These are phyloP conservation scores for Mormyrus iriodes DNA, from an alignment of 2,113 vertebrate genomes.

Conservation along the genomic window DNA sequence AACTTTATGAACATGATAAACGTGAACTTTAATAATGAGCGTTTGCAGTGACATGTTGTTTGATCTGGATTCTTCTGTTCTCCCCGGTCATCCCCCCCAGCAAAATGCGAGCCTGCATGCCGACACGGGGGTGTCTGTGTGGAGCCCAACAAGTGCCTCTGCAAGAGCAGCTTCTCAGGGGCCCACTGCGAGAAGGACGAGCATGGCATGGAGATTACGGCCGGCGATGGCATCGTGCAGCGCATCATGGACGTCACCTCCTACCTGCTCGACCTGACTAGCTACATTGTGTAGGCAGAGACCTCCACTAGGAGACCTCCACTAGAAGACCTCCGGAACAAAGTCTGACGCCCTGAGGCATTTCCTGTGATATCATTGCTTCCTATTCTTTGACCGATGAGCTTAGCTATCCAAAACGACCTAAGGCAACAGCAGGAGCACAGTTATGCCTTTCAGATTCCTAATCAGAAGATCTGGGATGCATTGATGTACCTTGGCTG, in stretches of 20 bases:
- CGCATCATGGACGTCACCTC: constrained; percentile 98
- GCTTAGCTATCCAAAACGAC: constrained; percentile 2
- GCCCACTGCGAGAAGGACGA: constrained; percentile 73
- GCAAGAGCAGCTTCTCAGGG: constrained; percentile 75
- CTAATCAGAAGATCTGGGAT: not conserved
- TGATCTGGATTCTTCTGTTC: not conserved
- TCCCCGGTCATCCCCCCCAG: constrained; percentile 49
- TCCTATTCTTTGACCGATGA: constrained; percentile 14
- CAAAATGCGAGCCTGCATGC: constrained; percentile 89
- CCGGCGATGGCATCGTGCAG: constrained; percentile 90
- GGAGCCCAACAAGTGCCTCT: constrained; percentile 90
- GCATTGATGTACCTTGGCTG: not conserved
- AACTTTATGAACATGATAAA: too few species aligned
- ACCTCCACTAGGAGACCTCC: constrained; percentile 31
- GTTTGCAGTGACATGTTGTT: not conserved
- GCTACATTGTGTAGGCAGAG: constrained; percentile 86
- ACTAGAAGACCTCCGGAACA: constrained; percentile 20
- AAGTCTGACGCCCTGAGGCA: not conserved
- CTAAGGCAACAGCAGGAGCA: constrained; percentile 1
- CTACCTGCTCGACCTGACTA: constrained; percentile 94
- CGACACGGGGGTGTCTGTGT: constrained; percentile 90
- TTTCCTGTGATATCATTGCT: constrained; percentile 7
- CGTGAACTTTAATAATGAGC: not conserved
- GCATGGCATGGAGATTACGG: constrained; percentile 79
- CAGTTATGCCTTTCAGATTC: not conserved